phyloP scores from a whole-genome alignment of 1,140 invertebrate genomes.

The Diuraphis noxia region DNA sequence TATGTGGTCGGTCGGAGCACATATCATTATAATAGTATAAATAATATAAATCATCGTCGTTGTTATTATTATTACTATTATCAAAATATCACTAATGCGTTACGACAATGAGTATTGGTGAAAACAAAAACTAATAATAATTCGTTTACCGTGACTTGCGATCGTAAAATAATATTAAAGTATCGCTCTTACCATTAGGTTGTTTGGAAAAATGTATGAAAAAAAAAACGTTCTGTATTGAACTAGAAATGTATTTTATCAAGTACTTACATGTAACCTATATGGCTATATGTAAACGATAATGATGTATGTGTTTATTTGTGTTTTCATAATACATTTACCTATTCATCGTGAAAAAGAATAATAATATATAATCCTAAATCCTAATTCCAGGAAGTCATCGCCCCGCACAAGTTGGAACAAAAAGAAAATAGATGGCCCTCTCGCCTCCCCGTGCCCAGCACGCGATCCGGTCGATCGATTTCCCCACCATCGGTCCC shows the following conservation, averaged over 20 bases:
- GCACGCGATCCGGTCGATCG: neutral
- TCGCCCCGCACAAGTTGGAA: neutral
- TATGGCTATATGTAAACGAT: neutral
- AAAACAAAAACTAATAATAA: slow-evolving; percentile 2
- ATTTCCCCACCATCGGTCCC: neutral
- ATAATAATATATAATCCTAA: neutral
- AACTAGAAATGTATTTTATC: neutral
- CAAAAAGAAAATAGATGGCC: neutral
- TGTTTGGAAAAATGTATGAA: neutral
- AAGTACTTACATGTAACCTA: no score
- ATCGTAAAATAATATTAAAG: neutral
- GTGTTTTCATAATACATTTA: neutral
- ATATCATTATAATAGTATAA: neutral
- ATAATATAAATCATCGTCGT: neutral
- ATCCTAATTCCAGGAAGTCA: neutral
- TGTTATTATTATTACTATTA: neutral
- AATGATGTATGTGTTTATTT: neutral
- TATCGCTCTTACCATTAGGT: neutral
- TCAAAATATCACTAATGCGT: neutral
- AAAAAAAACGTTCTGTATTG: neutral
- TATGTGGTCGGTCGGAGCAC: neutral
- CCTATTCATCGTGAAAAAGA: neutral
- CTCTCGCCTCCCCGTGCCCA: neutral
- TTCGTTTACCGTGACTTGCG: neutral
- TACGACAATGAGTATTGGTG: neutral